Evolutionary conservation across 2,113 vertebrate species (phyloP).

Genomic region (Azemiops feae): DNA sequence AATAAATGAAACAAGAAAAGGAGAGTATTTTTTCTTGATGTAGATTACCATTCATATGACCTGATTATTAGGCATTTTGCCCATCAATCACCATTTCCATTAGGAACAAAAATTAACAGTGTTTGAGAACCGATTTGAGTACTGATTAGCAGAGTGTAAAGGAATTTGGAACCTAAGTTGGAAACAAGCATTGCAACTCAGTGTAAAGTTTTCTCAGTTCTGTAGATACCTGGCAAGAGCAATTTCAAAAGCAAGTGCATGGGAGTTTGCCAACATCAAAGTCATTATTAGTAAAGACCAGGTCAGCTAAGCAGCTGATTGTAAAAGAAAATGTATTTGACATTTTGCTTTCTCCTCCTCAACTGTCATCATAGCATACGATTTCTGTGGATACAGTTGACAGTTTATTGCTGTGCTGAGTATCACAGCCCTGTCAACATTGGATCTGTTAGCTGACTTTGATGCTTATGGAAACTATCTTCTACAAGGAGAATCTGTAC

Average conservation of each 20-base stretch:
- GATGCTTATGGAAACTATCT: conserved; percentile 50
- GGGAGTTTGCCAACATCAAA: background rate
- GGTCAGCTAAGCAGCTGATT: background rate
- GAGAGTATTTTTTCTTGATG: background rate
- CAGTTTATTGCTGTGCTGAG: background rate
- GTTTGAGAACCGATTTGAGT: conserved; percentile 48
- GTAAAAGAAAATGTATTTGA: background rate
- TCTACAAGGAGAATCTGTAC: background rate
- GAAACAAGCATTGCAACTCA: conserved; percentile 17
- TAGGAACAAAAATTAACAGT: conserved; percentile 56
- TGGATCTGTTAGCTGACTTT: conserved; percentile 45
- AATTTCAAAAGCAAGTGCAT: background rate
- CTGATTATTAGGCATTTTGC: conserved; percentile 49
- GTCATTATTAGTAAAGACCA: background rate
- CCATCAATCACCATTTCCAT: conserved; percentile 54
- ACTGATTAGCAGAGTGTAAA: conserved; percentile 52
- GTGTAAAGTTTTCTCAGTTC: background rate
- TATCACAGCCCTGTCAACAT: conserved; percentile 11
- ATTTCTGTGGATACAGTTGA: background rate
- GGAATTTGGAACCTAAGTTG: conserved; percentile 50
- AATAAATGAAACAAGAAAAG: conserved; percentile 37
- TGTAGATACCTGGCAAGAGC: background rate
- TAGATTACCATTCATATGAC: conserved; percentile 59
- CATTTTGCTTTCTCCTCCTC: background rate
- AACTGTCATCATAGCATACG: background rate